These are phyloP conservation scores for Baronia brevicornis DNA, from an alignment of 2,888 invertebrate genomes.

Conservation along the genomic window DNA sequence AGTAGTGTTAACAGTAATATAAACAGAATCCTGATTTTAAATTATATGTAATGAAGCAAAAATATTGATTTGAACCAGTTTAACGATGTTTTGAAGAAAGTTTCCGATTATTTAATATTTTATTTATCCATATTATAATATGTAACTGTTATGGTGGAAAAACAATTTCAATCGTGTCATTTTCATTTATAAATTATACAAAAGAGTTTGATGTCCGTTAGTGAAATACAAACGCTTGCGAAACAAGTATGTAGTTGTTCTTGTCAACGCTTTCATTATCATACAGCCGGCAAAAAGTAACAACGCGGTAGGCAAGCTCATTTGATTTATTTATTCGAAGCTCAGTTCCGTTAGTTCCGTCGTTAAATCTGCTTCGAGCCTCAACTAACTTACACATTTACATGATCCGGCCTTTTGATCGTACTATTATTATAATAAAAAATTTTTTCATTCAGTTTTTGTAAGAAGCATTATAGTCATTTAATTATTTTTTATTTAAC, in stretches of 20 bases:
- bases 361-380: conserved; percentile 26
- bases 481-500: too few relatives aligned
- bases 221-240: conserved; percentile 1
- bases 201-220: conserved; percentile 3
- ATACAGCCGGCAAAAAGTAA: conserved; percentile 26
- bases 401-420: conserved; percentile 30
- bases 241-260: conserved; percentile 3
- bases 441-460: too few relatives aligned
- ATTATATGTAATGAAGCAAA: conserved; percentile 9
- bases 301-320: conserved; percentile 34
- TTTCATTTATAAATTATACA: conserved; percentile 4
- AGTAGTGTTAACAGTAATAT: conserved; percentile 6
- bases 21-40: conserved; percentile 9
- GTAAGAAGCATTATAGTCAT: too few relatives aligned
- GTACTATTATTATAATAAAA: too few relatives aligned
- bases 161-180: neutral
- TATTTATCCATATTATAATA: conserved; percentile 9
- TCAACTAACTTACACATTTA: conserved; percentile 44
- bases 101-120: conserved; percentile 1
- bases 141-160: conserved; percentile 4
- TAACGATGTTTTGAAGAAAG: conserved; percentile 8
- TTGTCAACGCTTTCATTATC: conserved; percentile 15
- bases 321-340: conserved; percentile 49
- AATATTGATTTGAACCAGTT: conserved; percentile 7
- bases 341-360: conserved; percentile 60